These are phyloP conservation scores for Cynodonichthys magdalenae DNA, from an alignment of 2,797 vertebrate genomes.

Conservation along the genomic window DNA sequence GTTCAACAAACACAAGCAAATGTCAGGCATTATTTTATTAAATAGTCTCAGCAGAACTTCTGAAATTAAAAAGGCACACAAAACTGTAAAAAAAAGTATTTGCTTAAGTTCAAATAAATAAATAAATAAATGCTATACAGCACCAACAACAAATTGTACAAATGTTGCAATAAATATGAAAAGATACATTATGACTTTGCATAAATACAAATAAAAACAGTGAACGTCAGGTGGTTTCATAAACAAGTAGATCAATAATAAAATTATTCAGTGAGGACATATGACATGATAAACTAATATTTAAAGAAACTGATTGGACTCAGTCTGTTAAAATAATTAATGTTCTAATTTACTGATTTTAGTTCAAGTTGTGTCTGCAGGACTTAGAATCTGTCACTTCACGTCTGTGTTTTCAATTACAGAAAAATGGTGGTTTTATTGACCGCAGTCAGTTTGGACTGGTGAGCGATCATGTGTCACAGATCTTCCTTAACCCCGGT, in stretches of 20 bases:
- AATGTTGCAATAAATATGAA: neutral
- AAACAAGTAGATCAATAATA: slow-evolving; percentile 4
- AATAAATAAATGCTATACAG: slow-evolving; percentile 4
- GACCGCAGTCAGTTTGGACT: neutral
- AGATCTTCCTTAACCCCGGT: slow-evolving; percentile 67
- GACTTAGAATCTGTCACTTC: neutral
- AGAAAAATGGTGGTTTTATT: neutral
- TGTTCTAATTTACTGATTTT: neutral
- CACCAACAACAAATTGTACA: slow-evolving; percentile 12
- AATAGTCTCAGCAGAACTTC: slow-evolving; percentile 9
- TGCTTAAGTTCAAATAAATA: slow-evolving; percentile 5
- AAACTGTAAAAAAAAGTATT: neutral
- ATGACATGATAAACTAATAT: neutral
- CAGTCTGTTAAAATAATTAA: neutral
- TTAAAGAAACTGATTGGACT: slow-evolving; percentile 3
- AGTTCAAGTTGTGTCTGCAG: neutral
- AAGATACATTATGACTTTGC: neutral
- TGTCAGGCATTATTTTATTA: slow-evolving; percentile 10
- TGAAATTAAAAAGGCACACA: slow-evolving; percentile 4
- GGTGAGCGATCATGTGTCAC: slow-evolving; percentile 32
- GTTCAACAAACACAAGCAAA: neutral
- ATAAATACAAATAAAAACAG: slow-evolving; percentile 7
- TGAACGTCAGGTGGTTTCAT: neutral
- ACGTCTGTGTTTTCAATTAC: neutral
- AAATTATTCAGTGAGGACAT: slow-evolving; percentile 6